Evolutionary conservation across 2,113 vertebrate species (phyloP).

Genomic region (Danio rerio): GRCz12tu NC_133183.1:8701001-8701500

Average conservation of each 20-base stretch:
- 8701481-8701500: background rate
- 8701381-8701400: slow-evolving; percentile 23
- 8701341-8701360: slow-evolving; percentile 49
- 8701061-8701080: slow-evolving; percentile 9
- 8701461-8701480: background rate
- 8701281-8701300: slow-evolving; percentile 50
- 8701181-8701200: background rate
- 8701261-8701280: slow-evolving; percentile 33
- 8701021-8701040: background rate
- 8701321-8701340: slow-evolving; percentile 53
- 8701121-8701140: slow-evolving; percentile 54
- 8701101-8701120: slow-evolving; percentile 35
- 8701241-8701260: slow-evolving; percentile 20
- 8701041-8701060: background rate
- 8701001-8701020: background rate
- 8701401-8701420: background rate
- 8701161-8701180: background rate
- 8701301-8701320: slow-evolving; percentile 70
- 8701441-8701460: background rate
- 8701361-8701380: slow-evolving; percentile 22
- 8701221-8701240: slow-evolving; percentile 15
- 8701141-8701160: slow-evolving; percentile 47
- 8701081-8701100: slow-evolving; percentile 1
- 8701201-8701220: background rate
- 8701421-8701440: background rate